These are phyloP conservation scores for Ivindomyrus marchei DNA, from an alignment of 2,113 vertebrate genomes.

Conservation along the genomic window DNA sequence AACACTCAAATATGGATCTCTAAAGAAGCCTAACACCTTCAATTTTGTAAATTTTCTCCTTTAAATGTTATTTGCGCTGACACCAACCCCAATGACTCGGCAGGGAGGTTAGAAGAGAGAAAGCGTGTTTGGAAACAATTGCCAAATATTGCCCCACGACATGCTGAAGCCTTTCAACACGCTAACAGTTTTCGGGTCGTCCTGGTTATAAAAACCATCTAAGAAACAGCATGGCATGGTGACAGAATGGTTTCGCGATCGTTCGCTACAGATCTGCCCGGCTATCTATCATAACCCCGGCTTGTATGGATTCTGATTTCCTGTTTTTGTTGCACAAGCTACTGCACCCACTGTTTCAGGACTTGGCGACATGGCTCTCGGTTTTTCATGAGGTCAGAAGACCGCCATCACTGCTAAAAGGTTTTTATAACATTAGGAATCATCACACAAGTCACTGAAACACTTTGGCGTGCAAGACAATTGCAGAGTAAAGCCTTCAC, in stretches of 20 bases:
- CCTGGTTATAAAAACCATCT: not conserved
- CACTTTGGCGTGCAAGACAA: not conserved
- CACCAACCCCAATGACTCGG: not conserved
- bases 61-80: not conserved
- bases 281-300: not conserved
- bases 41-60: not conserved
- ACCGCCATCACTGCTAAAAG: not conserved
- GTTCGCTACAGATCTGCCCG: not conserved
- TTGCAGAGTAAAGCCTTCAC: not conserved
- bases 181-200: not conserved
- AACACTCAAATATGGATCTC: not conserved
- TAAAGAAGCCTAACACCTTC: not conserved
- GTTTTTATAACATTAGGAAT: not conserved
- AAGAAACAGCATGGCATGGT: not conserved
- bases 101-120: not conserved
- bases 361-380: not conserved
- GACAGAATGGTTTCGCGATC: not conserved
- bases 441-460: not conserved
- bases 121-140: slow-evolving; percentile 6
- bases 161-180: not conserved
- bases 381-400: slow-evolving; percentile 26
- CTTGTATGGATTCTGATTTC: not conserved
- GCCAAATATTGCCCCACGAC: not conserved
- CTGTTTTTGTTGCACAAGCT: not conserved
- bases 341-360: not conserved